A percentile compares a stretch with the other conserved stretches of the same genome.
phyloP scores from a whole-genome alignment of 2,797 vertebrate genomes.

The Tenualosa thibaudeaui region DNA sequence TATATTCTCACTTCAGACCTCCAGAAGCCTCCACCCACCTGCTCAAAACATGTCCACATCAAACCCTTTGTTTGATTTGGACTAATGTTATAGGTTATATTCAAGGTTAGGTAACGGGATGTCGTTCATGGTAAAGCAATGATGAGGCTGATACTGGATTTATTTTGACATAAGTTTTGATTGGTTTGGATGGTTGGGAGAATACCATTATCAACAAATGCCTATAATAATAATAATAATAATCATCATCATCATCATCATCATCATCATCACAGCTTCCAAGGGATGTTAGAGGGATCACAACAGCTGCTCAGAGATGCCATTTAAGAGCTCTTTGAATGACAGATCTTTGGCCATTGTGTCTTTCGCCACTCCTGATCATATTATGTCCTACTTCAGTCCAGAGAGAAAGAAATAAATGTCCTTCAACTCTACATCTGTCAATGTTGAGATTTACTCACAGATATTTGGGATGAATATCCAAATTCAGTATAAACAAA shows the following conservation, averaged over 20 bases:
- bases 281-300: conserved; percentile 12
- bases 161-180: background rate
- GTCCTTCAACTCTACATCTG: background rate
- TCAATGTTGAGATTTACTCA: background rate
- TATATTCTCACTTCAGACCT: background rate
- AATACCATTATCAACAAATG: no score
- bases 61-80: background rate
- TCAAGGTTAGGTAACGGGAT: no score
- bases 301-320: conserved; percentile 31
- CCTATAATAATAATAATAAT: background rate
- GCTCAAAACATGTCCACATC: background rate
- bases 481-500: background rate
- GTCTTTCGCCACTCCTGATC: background rate
- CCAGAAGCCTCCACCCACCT: background rate
- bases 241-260: background rate
- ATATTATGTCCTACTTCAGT: background rate
- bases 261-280: background rate
- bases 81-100: background rate
- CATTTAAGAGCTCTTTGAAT: conserved; percentile 21
- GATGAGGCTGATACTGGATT: background rate
- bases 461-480: background rate
- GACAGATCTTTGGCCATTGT: background rate
- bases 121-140: no score
- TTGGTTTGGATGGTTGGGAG: no score
- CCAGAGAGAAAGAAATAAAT: background rate